A percentile compares a stretch with the other conserved stretches of the same genome.
Conservation (phyloP, 2,113 vertebrate genomes). For the Cepphus grylle region DNA sequence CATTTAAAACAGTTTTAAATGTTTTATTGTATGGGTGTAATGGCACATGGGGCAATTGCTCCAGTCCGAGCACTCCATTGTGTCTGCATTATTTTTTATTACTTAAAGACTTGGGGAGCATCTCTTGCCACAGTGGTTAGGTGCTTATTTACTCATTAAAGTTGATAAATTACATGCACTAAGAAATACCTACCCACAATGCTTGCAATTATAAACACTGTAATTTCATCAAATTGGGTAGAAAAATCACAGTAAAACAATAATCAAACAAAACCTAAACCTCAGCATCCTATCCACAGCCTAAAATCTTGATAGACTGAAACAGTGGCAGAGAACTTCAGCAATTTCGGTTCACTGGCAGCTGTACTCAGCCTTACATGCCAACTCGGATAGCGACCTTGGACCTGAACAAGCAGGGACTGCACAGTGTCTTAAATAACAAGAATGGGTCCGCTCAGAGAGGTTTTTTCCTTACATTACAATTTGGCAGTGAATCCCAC, state of each 20-base stretch:
- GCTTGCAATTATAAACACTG: background rate
- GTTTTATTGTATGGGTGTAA: background rate
- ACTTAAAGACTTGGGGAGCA: background rate
- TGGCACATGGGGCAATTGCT: background rate
- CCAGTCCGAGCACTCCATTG: background rate
- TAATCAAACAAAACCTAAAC: background rate
- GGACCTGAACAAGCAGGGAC: background rate
- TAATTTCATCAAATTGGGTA: background rate
- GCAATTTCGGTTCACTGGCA: background rate
- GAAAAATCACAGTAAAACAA: background rate
- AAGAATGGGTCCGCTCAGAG: background rate
- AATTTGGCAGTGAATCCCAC: background rate
- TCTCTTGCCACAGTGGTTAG: background rate
- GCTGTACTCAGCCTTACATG: background rate
- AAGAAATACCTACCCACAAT: background rate
- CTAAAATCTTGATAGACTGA: background rate
- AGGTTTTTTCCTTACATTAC: background rate
- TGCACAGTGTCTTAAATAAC: background rate
- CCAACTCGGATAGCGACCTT: fast-evolving
- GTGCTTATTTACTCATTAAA: conserved; percentile 26
- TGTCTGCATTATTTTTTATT: conserved; percentile 6
- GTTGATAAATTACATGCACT: background rate
- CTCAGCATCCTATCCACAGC: background rate
- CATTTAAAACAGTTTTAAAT: conserved; percentile 19
- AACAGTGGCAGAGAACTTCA: background rate